phyloP scores from a whole-genome alignment of 2,113 vertebrate genomes.

The Strix aluco region DNA sequence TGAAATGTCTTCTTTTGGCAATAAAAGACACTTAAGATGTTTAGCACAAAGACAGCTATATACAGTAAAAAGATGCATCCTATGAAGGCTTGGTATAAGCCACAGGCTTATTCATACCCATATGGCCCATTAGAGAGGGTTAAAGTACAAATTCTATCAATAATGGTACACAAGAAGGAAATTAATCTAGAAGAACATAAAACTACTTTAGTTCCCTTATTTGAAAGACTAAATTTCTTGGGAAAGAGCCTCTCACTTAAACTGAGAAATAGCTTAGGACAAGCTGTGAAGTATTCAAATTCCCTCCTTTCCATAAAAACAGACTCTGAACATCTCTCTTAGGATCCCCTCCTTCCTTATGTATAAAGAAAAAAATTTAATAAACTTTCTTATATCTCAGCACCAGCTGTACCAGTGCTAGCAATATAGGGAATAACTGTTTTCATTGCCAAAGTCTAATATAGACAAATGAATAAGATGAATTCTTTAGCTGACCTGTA shows the following conservation, averaged over 20 bases:
- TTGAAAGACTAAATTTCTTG: background rate
- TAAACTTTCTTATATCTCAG: background rate
- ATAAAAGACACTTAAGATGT: background rate
- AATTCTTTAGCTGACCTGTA: background rate
- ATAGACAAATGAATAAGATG: background rate
- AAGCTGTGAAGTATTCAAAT: background rate
- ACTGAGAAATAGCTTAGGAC: background rate
- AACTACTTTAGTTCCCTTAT: background rate
- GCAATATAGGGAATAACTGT: background rate
- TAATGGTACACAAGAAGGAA: background rate
- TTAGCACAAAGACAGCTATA: background rate
- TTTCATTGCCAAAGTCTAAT: background rate
- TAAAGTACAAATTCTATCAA: background rate
- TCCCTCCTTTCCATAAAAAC: background rate
- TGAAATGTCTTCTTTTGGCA: background rate
- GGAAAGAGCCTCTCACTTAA: background rate
- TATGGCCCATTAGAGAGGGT: background rate
- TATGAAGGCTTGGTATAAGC: background rate
- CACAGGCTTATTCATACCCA: background rate
- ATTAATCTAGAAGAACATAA: background rate
- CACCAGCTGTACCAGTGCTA: background rate
- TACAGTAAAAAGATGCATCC: background rate
- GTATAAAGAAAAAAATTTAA: background rate
- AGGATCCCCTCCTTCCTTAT: accelerated
- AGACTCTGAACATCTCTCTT: background rate